Evolutionary conservation across 2,888 invertebrate species (phyloP), one percentile per base, ranked within the genome.

Genomic region (Griposia aprilina): DNA sequence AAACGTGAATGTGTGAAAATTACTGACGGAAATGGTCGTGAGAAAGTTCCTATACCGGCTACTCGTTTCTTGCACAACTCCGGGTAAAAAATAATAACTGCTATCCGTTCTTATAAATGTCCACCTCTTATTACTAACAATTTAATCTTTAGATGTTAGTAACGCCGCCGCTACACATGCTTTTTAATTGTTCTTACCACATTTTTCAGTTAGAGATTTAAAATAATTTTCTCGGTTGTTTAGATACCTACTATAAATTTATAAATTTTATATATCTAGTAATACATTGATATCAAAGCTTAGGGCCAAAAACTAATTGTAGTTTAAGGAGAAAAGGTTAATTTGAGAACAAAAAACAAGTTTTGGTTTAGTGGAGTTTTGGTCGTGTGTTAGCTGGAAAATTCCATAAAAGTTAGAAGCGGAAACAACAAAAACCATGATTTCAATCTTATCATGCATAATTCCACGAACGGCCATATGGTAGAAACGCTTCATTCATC

Each of bases 401-500:
- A 41, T 52, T 57, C 62, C 60, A 65, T 81, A 62, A 69, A 76
- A 76, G 23, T 71, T 69, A 57, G 55, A 68, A 55, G 85, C 82
- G 75, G 71, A 10, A 71, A 63, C 57, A 65, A 63, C 74, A 75
- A 69, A 74, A 85, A 60, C 30, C 1, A 63, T 60, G 83, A 84
- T 83, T 83, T 70, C n/a, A 86, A 87, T 84, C 87, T 79, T 83
- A 74, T 76, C 76, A 55, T 63, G 62, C 62, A 52, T 70, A 68
- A 70, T 83, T 83, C 83, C 70, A 76, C 60, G 83, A 86, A 83
- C 69, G 65, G 36, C 77, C 83, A 74, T 83, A 78, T 72, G 74
- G 62, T 63, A 74, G 41, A 79, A 73, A 57, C 63, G 88, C 87
- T 90, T 90, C 91, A 93, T 93, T 91, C 91, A 92, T 94, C 93